A percentile compares a stretch with the other conserved stretches of the same genome.
Conservation (phyloP, 2,888 invertebrate genomes). For the Caenorhabditis japonica region DNA sequence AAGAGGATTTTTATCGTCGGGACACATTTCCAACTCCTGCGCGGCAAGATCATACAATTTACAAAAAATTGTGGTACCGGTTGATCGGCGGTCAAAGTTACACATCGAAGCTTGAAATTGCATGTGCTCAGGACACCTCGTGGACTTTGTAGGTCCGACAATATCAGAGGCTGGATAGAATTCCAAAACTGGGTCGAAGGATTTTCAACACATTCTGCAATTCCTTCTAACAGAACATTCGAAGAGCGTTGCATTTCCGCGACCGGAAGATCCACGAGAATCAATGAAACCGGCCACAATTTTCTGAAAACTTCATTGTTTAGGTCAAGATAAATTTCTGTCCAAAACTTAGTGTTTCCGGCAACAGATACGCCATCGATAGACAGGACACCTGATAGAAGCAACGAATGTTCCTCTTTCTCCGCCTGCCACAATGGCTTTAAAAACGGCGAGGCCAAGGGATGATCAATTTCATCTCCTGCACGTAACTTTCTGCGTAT, state of each 20-base stretch:
- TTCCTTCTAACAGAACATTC: slow-evolving; percentile 7
- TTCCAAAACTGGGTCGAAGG: slow-evolving; percentile 6
- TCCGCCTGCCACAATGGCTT: neutral
- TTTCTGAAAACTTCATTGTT: neutral
- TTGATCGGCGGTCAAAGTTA: neutral
- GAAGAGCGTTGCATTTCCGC: neutral
- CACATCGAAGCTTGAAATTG: neutral
- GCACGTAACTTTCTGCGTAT: neutral
- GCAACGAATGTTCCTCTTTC: neutral
- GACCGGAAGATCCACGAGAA: neutral
- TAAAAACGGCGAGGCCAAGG: neutral
- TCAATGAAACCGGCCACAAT: neutral
- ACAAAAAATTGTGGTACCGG: too few species aligned
- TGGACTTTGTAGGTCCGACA: neutral
- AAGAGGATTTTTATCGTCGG: too few species aligned
- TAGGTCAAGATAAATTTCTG: neutral
- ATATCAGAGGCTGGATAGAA: neutral
- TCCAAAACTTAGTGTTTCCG: neutral
- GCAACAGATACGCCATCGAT: slow-evolving; percentile 2
- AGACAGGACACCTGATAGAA: neutral
- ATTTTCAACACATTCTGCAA: neutral
- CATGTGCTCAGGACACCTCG: neutral
- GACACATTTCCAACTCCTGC: neutral
- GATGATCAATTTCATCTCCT: neutral
- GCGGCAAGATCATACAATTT: neutral